Percentiles rank a stretch among this genome's conserved stretches.
Conservation (phyloP, 2,113 vertebrate genomes). For the Clupea harengus region DNA sequence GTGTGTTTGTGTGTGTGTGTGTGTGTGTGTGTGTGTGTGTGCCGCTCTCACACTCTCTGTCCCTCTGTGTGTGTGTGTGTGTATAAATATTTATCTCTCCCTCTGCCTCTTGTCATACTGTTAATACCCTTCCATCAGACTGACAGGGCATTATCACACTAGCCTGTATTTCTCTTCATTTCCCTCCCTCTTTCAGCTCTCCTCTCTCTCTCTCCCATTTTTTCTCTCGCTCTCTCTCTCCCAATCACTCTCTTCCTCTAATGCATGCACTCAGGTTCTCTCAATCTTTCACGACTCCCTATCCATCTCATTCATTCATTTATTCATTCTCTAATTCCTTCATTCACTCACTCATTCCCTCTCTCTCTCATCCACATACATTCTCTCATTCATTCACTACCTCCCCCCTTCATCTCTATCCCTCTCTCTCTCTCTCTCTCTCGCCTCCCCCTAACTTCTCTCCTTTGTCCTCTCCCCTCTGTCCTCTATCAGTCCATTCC, state of each 20-base stretch:
- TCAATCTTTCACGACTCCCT: not conserved
- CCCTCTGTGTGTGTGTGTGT: slow-evolving; percentile 1
- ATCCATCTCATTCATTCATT: not conserved
- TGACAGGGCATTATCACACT: slow-evolving; percentile 39
- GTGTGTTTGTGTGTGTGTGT: not conserved
- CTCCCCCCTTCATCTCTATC: not conserved
- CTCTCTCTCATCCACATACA: not conserved
- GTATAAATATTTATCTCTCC: slow-evolving; percentile 35
- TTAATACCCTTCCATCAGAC: slow-evolving; percentile 30
- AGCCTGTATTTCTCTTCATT: not conserved
- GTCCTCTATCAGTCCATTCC: no score
- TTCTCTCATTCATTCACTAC: not conserved
- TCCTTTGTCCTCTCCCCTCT: no score
- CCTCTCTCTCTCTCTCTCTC: not conserved
- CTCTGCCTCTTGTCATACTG: slow-evolving; percentile 17
- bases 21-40: not conserved
- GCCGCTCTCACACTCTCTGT: not conserved
- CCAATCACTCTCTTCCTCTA: not conserved
- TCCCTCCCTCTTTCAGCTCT: not conserved
- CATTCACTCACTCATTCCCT: not conserved
- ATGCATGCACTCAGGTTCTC: not conserved
- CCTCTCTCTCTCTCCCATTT: not conserved
- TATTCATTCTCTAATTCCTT: no score
- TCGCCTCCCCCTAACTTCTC: not conserved
- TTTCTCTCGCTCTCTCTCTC: not conserved